Evolutionary conservation across 2,113 vertebrate species (phyloP).

Genomic region (Pseudorasbora parva): DNA sequence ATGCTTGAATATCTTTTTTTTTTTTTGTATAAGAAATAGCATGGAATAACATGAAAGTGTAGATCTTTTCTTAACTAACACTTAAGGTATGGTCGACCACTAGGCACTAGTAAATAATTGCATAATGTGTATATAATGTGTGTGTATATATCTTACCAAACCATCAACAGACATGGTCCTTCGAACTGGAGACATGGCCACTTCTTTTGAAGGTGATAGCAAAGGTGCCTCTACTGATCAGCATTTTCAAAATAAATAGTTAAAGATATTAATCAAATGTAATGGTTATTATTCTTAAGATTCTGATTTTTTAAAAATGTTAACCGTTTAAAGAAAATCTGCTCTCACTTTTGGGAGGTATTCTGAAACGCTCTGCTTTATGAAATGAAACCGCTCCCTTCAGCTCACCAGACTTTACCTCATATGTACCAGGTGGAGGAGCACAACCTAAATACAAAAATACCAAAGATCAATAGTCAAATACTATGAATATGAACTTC

Average conservation of each 20-base stretch:
- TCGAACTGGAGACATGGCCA: slow-evolving; percentile 71
- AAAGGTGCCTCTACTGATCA: slow-evolving; percentile 49
- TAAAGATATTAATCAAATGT: neutral
- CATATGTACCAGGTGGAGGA: slow-evolving; percentile 76
- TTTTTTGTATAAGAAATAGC: neutral
- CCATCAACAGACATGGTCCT: slow-evolving; percentile 78
- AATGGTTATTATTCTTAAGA: neutral
- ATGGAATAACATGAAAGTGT: neutral
- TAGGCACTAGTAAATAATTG: neutral
- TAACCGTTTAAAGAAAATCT: neutral
- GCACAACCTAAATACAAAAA: slow-evolving; percentile 71
- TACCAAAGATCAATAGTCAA: neutral
- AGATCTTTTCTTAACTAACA: neutral
- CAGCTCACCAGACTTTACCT: slow-evolving; percentile 74
- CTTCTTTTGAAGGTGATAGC: slow-evolving; percentile 61
- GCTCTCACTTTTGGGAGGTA: slow-evolving; percentile 74
- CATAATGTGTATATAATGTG: slow-evolving; percentile 10
- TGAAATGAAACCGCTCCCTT: slow-evolving; percentile 82
- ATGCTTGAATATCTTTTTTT: neutral
- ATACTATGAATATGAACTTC: neutral
- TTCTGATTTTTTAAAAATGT: neutral
- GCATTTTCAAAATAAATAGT: neutral
- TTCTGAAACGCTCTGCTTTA: slow-evolving; percentile 75
- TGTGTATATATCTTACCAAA: slow-evolving; percentile 69
- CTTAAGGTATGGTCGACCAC: neutral